Conservation (phyloP, 2,888 invertebrate genomes). For the Parnassius mnemosyne region DNA sequence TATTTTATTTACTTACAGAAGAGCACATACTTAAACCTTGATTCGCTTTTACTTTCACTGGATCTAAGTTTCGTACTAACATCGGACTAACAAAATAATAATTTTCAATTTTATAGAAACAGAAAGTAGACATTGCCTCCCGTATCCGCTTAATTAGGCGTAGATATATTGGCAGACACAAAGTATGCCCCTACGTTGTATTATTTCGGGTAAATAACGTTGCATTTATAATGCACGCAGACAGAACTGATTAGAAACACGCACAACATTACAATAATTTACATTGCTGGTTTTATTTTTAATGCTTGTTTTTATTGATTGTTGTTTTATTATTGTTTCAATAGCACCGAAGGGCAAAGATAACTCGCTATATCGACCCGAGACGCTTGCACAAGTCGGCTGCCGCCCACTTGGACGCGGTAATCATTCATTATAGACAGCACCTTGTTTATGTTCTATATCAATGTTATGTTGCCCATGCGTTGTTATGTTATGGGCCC, state of each 20-base stretch:
- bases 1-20: too few relatives aligned
- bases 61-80: conserved; percentile 30
- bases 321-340: conserved; percentile 49
- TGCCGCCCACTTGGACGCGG: conserved; percentile 70
- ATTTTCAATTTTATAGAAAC: conserved; percentile 72
- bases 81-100: conserved; percentile 48
- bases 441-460: conserved; percentile 57
- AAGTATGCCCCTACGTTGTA: conserved; percentile 66
- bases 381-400: conserved; percentile 71
- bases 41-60: conserved; percentile 28
- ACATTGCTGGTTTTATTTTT: conserved; percentile 22
- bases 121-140: conserved; percentile 66
- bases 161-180: conserved; percentile 78
- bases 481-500: conserved; percentile 32
- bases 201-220: conserved; percentile 71
- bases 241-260: conserved; percentile 29
- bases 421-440: conserved; percentile 51
- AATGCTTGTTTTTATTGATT: conserved; percentile 31
- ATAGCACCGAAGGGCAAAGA: conserved; percentile 77
- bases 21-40: too few relatives aligned
- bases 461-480: conserved; percentile 40
- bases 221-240: conserved; percentile 42
- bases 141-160: conserved; percentile 77
- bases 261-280: conserved; percentile 21
- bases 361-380: conserved; percentile 74